Evolutionary conservation across 2,797 vertebrate species (phyloP).

Genomic region (Diceros bicornis): DNA sequence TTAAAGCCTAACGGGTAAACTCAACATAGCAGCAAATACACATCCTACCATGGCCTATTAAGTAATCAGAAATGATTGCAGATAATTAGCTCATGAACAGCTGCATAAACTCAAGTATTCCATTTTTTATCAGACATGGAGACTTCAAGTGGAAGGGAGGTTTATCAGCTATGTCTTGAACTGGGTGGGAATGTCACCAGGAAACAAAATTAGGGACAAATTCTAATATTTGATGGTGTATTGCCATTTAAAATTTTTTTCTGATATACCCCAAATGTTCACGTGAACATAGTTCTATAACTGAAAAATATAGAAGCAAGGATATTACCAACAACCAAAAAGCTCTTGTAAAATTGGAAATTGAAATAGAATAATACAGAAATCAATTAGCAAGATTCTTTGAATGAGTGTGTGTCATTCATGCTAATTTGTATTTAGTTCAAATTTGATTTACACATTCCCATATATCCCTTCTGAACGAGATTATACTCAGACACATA

Average conservation of each 20-base stretch:
- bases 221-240: background rate
- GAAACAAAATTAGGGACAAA: background rate
- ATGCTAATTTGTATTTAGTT: background rate
- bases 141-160: slow-evolving; percentile 59
- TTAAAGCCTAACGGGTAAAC: slow-evolving; percentile 76
- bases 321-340: background rate
- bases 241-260: background rate
- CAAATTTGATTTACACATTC: background rate
- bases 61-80: slow-evolving; percentile 82
- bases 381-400: background rate
- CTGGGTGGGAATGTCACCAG: background rate
- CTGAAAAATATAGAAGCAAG: background rate
- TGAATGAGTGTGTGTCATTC: background rate
- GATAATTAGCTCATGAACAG: slow-evolving; percentile 81
- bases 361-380: background rate
- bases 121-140: slow-evolving; percentile 72
- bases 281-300: background rate
- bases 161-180: slow-evolving; percentile 60
- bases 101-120: slow-evolving; percentile 74
- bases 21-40: slow-evolving; percentile 70
- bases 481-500: background rate
- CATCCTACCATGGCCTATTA: slow-evolving; percentile 72
- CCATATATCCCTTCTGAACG: background rate
- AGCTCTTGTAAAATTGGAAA: background rate
- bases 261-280: background rate